Evolutionary conservation across 30 jellyfish, hydroid and myxozoan genomes (phyloP), one percentile per base, ranked within the genome.

Genomic region (Pelagia noctiluca): DNA sequence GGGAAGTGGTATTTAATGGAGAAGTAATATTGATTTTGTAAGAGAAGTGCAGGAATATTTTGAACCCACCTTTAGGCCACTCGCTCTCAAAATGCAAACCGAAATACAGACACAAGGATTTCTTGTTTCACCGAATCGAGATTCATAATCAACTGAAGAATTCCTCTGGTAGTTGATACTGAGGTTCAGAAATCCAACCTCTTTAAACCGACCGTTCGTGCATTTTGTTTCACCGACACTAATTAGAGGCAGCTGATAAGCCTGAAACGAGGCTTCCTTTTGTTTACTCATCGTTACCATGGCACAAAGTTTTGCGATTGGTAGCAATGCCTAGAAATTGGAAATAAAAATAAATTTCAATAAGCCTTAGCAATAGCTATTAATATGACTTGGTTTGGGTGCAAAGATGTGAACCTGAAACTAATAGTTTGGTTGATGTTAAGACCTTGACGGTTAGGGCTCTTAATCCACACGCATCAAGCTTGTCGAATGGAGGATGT

Each of bases 31-130:
- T 35, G n/a, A 30, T 5, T 4, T 21, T 21, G 49, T 1, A 32
- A 36, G 7, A 11, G 12, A n/a, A n/a, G n/a, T n/a, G n/a, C n/a
- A n/a, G n/a, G n/a, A n/a, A n/a, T n/a, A n/a, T n/a, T n/a, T n/a
- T n/a, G n/a, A n/a, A 1, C 71, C 24, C 65, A 90, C 97, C 96
- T 83, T 90, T n/a, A 90, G 60, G n/a, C 97, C 97, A 72, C 97
- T 83, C 0, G 92, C 88, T 34, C 93, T 28, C 70, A 83, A 50
- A 29, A 90, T 36, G 35, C 92, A 33, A 10, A 90, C 97, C 24
- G 96, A 75, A 28, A 90, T 62, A 32, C 95, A 82, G 28, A 90
- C 89, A 36, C 73, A 50, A 31, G 90, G 80, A 25, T 60, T 52
- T 57, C 74, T 75, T 19, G 78, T 34, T 28, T 82, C 82, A 10